Percentiles rank a stretch among this genome's conserved stretches.
Conservation (phyloP, 2,888 invertebrate genomes). For the Volucella bombylans region DNA sequence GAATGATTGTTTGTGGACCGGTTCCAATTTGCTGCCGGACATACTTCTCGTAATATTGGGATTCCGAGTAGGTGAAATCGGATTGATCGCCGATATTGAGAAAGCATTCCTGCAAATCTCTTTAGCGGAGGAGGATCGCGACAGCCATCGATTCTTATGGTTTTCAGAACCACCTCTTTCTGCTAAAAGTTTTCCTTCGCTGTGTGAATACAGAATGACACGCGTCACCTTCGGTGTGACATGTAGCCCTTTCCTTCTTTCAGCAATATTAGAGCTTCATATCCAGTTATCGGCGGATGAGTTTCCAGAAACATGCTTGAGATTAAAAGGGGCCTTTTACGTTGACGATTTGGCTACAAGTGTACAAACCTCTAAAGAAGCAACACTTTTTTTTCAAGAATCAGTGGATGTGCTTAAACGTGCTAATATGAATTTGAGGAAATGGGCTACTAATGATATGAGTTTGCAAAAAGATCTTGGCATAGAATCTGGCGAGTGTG, state of each 20-base stretch:
- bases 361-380: conserved; percentile 1
- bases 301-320: conserved; percentile 15
- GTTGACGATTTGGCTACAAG: conserved; percentile 21
- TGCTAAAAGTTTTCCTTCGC: not conserved
- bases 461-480: not conserved
- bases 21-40: conserved; percentile 39
- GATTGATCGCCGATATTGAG: conserved; percentile 22
- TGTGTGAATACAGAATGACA: conserved; percentile 28
- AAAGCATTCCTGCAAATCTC: conserved; percentile 25
- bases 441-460: conserved; percentile 22
- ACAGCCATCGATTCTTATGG: conserved; percentile 27
- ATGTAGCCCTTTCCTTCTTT: conserved; percentile 39
- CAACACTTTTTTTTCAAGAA: conserved; percentile 6
- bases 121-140: conserved; percentile 8
- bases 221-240: conserved; percentile 36
- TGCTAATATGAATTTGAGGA: conserved; percentile 37
- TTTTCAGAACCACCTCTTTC: not conserved
- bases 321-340: conserved; percentile 3
- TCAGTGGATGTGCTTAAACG: not conserved
- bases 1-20: conserved; percentile 38
- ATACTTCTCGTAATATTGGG: conserved; percentile 12
- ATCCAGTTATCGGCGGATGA: too few relatives aligned
- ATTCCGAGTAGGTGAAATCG: conserved; percentile 21
- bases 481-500: too few relatives aligned
- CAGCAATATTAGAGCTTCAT: too few relatives aligned